Percentiles rank a stretch among this genome's conserved stretches.
Evolutionary conservation across 2,797 vertebrate species (phyloP).

Genomic region (Lepilemur septentrionalis): DNA sequence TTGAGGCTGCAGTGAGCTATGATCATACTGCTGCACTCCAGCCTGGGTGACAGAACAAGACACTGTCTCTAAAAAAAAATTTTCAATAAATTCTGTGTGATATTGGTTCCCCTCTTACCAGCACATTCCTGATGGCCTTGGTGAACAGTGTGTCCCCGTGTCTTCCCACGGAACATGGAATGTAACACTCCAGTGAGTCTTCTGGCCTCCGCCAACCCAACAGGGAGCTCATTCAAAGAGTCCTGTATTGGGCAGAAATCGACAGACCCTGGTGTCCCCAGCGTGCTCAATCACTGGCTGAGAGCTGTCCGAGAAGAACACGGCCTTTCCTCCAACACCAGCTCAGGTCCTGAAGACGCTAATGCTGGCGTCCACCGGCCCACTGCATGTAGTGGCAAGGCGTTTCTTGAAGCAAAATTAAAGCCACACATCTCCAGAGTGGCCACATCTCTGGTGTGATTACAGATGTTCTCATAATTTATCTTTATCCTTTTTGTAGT

Average conservation of each 20-base stretch:
- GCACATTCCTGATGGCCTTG: not conserved
- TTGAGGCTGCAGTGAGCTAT: not conserved
- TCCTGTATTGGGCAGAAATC: rapidly evolving
- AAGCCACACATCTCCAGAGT: not conserved
- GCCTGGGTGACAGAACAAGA: not conserved
- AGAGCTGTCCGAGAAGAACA: not conserved
- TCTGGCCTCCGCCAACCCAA: not conserved
- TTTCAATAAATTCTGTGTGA: not conserved
- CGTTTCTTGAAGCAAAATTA: not conserved
- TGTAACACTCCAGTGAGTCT: not conserved
- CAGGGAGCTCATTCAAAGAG: not conserved
- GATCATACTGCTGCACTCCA: not conserved
- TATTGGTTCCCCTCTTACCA: not conserved
- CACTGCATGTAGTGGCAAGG: no score
- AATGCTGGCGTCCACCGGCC: not conserved
- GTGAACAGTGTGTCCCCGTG: not conserved
- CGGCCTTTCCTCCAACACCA: not conserved
- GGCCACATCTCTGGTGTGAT: no score
- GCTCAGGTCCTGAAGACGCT: not conserved
- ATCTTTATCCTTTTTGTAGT: not conserved
- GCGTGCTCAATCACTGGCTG: not conserved
- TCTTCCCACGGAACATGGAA: not conserved
- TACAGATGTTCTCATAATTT: not conserved
- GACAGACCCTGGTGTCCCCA: not conserved
- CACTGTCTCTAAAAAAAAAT: not conserved